Evolutionary conservation across 2,888 invertebrate genomes (phyloP).

Genomic region (Linnaemya tessellans): DNA sequence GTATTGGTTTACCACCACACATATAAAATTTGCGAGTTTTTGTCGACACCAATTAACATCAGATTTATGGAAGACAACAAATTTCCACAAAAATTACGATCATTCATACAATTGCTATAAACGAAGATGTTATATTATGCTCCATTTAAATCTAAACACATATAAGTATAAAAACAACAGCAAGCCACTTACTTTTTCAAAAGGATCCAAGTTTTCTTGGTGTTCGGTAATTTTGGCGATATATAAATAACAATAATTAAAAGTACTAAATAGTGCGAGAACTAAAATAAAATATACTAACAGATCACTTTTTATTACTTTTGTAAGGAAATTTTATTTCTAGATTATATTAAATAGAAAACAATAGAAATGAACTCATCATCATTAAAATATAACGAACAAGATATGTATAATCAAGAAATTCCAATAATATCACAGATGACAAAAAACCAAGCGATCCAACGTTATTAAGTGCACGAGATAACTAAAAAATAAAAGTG

Average conservation of each 20-base stretch:
- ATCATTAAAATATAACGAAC: constrained; percentile 5
- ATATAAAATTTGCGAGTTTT: too few relatives aligned
- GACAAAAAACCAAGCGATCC: constrained; percentile 35
- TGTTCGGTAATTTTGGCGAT: constrained; percentile 78
- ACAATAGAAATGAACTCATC: neutral
- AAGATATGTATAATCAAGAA: neutral
- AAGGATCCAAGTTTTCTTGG: constrained; percentile 75
- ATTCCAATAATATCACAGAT: constrained; percentile 5
- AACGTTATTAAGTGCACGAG: constrained; percentile 68
- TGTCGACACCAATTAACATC: too few relatives aligned
- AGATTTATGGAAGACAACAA: too few relatives aligned
- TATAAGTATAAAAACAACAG: neutral
- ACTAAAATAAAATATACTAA: neutral
- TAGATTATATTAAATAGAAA: neutral
- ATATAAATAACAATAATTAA: constrained; percentile 2
- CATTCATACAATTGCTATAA: too few relatives aligned
- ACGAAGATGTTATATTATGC: neutral
- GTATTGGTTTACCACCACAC: too few relatives aligned
- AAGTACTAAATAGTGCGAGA: neutral
- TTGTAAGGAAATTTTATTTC: neutral
- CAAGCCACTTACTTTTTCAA: constrained; percentile 78
- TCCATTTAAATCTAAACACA: neutral
- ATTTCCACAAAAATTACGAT: too few relatives aligned
- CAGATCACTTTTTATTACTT: constrained; percentile 1
- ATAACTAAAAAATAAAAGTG: constrained; percentile 69